Evolutionary conservation across 2,888 invertebrate species (phyloP).

Genomic region (Lithosia quadra): DNA sequence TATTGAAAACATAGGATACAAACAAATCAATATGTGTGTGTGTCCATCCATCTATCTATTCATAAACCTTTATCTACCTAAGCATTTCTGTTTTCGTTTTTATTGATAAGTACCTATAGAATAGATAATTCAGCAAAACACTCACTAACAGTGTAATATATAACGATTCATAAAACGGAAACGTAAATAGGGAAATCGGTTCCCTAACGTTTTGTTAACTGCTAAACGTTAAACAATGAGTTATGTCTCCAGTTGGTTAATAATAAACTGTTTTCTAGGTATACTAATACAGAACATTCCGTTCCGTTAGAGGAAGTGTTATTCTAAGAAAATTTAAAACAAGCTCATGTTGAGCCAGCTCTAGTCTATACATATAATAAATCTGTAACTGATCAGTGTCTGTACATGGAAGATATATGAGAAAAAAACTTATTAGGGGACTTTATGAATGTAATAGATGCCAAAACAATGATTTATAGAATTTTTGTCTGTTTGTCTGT

Average conservation of each 20-base stretch:
- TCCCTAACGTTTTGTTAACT: neutral
- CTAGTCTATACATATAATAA: too few species aligned
- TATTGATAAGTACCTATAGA: neutral
- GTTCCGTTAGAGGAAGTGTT: slow-evolving; percentile 20
- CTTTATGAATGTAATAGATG: too few species aligned
- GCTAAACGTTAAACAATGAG: neutral
- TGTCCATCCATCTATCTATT: too few species aligned
- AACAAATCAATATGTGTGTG: too few species aligned
- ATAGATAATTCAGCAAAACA: too few species aligned
- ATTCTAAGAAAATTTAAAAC: slow-evolving; percentile 31
- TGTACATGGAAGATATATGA: too few species aligned
- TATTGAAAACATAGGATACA: too few species aligned
- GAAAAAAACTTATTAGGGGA: too few species aligned
- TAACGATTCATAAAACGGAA: neutral
- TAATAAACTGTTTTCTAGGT: slow-evolving; percentile 31
- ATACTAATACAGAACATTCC: slow-evolving; percentile 4
- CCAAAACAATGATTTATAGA: too few species aligned
- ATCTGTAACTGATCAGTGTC: too few species aligned
- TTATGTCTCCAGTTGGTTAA: slow-evolving; percentile 19
- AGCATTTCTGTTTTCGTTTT: neutral
- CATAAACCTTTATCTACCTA: too few species aligned
- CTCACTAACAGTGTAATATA: neutral
- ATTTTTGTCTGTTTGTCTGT: too few species aligned
- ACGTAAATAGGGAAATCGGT: neutral
- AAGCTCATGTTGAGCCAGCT: slow-evolving; percentile 27